phyloP scores from a whole-genome alignment of 1,140 invertebrate genomes.

The Cotesia typhae region DNA sequence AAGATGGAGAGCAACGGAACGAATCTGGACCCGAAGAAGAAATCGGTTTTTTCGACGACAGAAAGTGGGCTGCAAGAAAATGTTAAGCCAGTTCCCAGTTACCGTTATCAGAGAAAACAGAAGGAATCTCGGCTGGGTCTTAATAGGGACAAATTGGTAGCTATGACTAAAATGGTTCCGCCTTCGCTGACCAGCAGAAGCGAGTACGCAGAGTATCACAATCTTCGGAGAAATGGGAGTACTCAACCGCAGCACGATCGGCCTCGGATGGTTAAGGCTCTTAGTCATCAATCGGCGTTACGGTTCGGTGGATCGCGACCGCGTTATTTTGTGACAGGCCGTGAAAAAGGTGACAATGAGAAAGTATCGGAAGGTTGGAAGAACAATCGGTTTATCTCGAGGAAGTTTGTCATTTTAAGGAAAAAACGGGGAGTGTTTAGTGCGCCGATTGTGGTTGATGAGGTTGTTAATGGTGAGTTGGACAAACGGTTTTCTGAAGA shows the following conservation, averaged over 20 bases:
- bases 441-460: slow-evolving; percentile 43
- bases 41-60: slow-evolving; percentile 30
- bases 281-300: background rate
- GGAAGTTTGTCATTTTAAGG: background rate
- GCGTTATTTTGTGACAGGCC: background rate
- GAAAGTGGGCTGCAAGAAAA: slow-evolving; percentile 32
- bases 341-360: slow-evolving; percentile 5
- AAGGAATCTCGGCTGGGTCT: background rate
- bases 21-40: slow-evolving; percentile 28
- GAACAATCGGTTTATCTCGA: slow-evolving; percentile 1
- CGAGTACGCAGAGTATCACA: slow-evolving; percentile 40
- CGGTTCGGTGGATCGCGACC: slow-evolving; percentile 3
- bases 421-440: slow-evolving; percentile 34
- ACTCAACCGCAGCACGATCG: slow-evolving; percentile 22
- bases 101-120: slow-evolving; percentile 19
- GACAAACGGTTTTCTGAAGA: slow-evolving; percentile 46
- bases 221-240: slow-evolving; percentile 15
- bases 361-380: slow-evolving; percentile 13
- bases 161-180: slow-evolving; percentile 41
- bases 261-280: background rate
- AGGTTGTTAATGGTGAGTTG: slow-evolving; percentile 54
- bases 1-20: background rate
- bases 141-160: background rate
- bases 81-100: background rate
- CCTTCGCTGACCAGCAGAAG: slow-evolving; percentile 38